phyloP scores from a whole-genome alignment of 1,140 invertebrate species.

The Zaprionus tsacasi region DNA sequence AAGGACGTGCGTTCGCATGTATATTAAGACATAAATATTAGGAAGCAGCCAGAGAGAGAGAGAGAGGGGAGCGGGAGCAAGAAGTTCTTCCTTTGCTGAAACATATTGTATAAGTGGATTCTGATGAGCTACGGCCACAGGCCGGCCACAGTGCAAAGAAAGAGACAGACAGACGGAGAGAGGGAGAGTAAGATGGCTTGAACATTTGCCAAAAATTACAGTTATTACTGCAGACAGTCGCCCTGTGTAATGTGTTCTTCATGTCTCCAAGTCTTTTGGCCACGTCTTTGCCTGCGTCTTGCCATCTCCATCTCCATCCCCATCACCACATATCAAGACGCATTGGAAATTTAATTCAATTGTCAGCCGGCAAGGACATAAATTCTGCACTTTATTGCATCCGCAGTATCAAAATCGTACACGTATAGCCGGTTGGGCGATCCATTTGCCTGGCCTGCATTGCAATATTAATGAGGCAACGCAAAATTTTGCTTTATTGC shows the following conservation, averaged over 20 bases:
- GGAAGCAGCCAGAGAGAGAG: neutral
- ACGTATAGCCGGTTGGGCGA: slow-evolving; percentile 29
- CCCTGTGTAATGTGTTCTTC: slow-evolving; percentile 35
- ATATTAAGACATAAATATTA: slow-evolving; percentile 81
- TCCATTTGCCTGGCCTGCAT: slow-evolving; percentile 11
- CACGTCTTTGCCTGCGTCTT: slow-evolving; percentile 35
- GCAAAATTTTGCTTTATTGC: slow-evolving; percentile 64
- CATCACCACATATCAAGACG: slow-evolving; percentile 41
- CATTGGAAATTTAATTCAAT: slow-evolving; percentile 81
- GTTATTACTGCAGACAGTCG: slow-evolving; percentile 80
- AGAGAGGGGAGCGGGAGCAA: neutral
- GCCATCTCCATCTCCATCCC: neutral
- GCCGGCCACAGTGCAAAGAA: neutral
- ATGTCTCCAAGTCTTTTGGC: slow-evolving; percentile 9
- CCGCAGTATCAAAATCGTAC: slow-evolving; percentile 74
- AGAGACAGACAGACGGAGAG: slow-evolving; percentile 5
- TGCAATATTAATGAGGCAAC: slow-evolving; percentile 75
- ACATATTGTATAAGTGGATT: slow-evolving; percentile 52
- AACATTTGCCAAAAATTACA: slow-evolving; percentile 81
- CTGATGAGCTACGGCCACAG: slow-evolving; percentile 46
- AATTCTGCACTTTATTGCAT: slow-evolving; percentile 80
- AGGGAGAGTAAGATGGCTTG: slow-evolving; percentile 23
- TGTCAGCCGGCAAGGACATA: slow-evolving; percentile 70
- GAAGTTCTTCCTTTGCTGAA: neutral
- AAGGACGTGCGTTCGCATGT: slow-evolving; percentile 65